These are phyloP conservation scores for Catharus minimus DNA, from an alignment of 2,113 vertebrate genomes.

Conservation along the genomic window DNA sequence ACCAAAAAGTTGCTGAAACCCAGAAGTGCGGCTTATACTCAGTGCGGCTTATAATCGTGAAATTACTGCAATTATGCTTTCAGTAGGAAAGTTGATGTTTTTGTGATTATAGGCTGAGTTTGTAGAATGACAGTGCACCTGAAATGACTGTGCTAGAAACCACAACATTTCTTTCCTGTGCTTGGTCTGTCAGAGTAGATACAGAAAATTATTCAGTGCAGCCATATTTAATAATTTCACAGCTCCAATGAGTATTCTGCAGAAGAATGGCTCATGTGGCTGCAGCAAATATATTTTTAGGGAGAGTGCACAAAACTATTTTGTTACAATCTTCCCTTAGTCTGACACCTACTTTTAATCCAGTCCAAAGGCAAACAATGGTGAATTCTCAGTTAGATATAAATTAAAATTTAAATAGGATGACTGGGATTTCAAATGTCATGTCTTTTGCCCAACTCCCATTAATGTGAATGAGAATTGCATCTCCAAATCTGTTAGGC, in stretches of 20 bases:
- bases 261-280: neutral
- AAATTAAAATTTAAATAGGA: conserved; percentile 10
- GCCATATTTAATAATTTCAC: fast-evolving
- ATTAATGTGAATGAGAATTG: neutral
- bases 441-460: neutral
- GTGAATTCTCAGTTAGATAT: neutral
- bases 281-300: neutral
- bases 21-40: too few relatives aligned
- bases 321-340: neutral
- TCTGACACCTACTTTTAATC: neutral
- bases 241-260: neutral
- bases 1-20: too few relatives aligned
- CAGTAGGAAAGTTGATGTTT: neutral
- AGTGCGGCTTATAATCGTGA: too few relatives aligned
- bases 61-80: neutral
- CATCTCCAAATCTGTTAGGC: neutral
- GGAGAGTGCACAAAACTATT: neutral
- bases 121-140: neutral
- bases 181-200: neutral
- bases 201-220: neutral
- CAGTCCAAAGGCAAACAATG: neutral
- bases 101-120: neutral
- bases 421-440: conserved; percentile 16
- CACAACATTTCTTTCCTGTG: neutral
- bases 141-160: neutral